phyloP scores from a whole-genome alignment of 2,797 vertebrate genomes.

The Acipenser ruthenus region DNA sequence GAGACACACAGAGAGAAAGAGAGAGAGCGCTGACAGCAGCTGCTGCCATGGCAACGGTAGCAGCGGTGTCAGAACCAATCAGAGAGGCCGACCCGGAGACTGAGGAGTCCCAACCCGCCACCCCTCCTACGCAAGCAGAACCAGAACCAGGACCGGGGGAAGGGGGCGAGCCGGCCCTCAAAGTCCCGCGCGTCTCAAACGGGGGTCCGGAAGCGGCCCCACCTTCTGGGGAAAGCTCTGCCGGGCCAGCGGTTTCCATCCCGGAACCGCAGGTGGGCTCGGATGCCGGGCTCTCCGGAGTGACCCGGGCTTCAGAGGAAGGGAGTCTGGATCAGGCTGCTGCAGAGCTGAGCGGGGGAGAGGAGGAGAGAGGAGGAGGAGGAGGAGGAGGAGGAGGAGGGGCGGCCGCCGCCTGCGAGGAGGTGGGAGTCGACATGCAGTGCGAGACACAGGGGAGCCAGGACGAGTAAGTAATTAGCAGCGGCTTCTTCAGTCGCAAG shows the following conservation, averaged over 20 bases:
- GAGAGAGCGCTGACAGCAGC: slow-evolving; percentile 1
- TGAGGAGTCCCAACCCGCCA: neutral
- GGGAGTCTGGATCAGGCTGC: neutral
- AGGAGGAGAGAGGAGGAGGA: neutral
- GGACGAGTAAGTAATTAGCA: slow-evolving; percentile 39
- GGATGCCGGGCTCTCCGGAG: neutral
- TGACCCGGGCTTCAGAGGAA: slow-evolving; percentile 21
- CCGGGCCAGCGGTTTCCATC: neutral
- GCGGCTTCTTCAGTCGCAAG: too few species aligned
- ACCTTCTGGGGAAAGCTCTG: neutral
- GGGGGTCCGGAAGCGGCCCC: slow-evolving; percentile 1
- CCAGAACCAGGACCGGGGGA: slow-evolving; percentile 33
- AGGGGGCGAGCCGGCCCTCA: slow-evolving; percentile 46
- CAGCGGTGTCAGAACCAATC: neutral
- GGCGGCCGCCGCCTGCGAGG: slow-evolving; percentile 22
- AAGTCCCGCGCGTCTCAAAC: slow-evolving; percentile 8
- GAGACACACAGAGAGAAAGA: slow-evolving; percentile 11
- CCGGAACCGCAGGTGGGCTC: slow-evolving; percentile 10
- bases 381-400: slow-evolving; percentile 19
- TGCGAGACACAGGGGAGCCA: slow-evolving; percentile 36
- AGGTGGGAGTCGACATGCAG: slow-evolving; percentile 24
- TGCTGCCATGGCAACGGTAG: too few species aligned
- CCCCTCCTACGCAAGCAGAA: slow-evolving; percentile 36
- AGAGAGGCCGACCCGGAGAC: slow-evolving; percentile 1
- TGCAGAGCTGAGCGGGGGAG: neutral